Evolutionary conservation across 1,140 invertebrate genomes (phyloP).

Genomic region (Drosophila grimshawi): DNA sequence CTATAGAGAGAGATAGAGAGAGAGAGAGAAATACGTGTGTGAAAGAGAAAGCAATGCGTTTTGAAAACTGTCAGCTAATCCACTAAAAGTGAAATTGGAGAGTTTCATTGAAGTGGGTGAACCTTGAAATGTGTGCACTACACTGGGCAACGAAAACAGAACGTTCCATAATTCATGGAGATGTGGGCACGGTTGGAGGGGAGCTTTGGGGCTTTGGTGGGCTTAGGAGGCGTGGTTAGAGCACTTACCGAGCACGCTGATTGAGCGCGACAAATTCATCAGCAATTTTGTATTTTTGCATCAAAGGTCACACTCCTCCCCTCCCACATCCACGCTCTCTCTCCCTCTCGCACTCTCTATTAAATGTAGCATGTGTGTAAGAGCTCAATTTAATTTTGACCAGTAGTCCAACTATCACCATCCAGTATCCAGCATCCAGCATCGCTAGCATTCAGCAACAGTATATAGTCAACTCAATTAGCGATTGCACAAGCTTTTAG

Average conservation of each 20-base stretch:
- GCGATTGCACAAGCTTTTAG: slow-evolving; percentile 72
- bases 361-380: slow-evolving; percentile 1
- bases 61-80: slow-evolving; percentile 63
- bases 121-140: slow-evolving; percentile 58
- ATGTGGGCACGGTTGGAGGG: background rate
- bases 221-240: slow-evolving; percentile 33
- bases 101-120: slow-evolving; percentile 57
- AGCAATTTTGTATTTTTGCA: slow-evolving; percentile 69
- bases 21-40: no score
- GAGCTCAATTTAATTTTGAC: slow-evolving; percentile 56
- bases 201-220: slow-evolving; percentile 6
- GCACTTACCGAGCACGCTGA: slow-evolving; percentile 64
- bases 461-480: slow-evolving; percentile 67
- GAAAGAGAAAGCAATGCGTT: slow-evolving; percentile 20
- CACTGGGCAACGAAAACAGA: slow-evolving; percentile 11
- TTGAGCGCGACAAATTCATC: slow-evolving; percentile 76
- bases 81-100: slow-evolving; percentile 34
- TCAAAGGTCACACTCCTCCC: no score
- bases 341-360: background rate
- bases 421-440: slow-evolving; percentile 1
- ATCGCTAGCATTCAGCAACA: background rate
- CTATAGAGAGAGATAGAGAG: background rate
- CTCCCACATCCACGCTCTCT: background rate
- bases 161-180: slow-evolving; percentile 49
- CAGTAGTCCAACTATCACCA: slow-evolving; percentile 18